Base-by-base conservation (phyloP, 2,888 invertebrate genomes). In the Shargacucullia verbasci region DNA sequence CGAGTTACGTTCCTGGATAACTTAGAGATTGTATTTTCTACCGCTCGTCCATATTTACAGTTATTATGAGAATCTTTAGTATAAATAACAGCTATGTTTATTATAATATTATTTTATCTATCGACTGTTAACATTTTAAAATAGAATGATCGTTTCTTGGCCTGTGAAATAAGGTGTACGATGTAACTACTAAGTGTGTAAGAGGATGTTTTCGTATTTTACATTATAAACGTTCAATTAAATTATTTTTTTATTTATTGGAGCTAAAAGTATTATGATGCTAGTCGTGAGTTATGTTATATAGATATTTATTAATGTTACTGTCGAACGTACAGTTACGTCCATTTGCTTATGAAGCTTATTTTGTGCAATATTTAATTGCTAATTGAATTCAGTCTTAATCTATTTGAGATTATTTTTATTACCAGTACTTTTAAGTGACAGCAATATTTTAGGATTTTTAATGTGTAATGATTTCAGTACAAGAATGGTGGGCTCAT, bases 251-350 rank as follows among this genome's bases (percentile, higher is more conserved):
- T 77, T 73, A 78, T 77, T 77, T 73, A 76, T 75, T 75, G 76
- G 76, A 82, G 80, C 74, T 80, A 73, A 79, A 89, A 91, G 92
- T 92, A 92, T 92, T 92, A 92, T 84, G 92, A 92, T 91, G 86
- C 92, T 92, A 92, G 92, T 92, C 92, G 85, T 81, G 79, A 81
- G 80, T 80, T 79, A 74, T 80, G 85, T 85, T 81, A 70, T 73
- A 66, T 47, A 76, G 56, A 73, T 68, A 60, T 72, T 70, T 78
- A 79, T 77, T 73, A 68, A 62, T 62, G 63, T 73, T 76, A 71
- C 59, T 44, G 59, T 73, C 68, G 67, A 77, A 70, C 70, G 73
- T 79, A 68, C 73, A 75, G 72, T 82, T 77, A 83, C 90, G 90
- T 91, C 91, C 90, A 90, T 76, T 70, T 66, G 87, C 89, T 89